phyloP scores from a whole-genome alignment of 2,113 vertebrate genomes.

The Ahaetulla prasina region DNA sequence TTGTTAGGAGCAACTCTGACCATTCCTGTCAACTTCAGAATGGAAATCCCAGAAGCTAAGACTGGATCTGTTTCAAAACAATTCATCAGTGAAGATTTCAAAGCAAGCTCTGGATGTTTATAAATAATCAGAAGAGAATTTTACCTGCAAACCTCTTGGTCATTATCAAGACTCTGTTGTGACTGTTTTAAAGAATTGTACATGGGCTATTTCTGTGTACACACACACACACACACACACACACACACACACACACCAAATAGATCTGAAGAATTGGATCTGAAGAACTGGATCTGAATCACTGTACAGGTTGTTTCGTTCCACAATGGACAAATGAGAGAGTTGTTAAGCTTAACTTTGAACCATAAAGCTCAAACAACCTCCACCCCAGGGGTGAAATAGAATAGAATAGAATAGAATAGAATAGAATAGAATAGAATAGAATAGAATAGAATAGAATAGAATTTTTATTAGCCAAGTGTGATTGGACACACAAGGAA shows the following conservation, averaged over 20 bases:
- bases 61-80: background rate
- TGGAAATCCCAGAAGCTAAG: background rate
- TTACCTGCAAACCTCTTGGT: background rate
- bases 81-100: background rate
- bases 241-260: no score
- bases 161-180: background rate
- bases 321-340: background rate
- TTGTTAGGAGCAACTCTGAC: background rate
- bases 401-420: no score
- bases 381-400: background rate
- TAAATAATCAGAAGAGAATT: background rate
- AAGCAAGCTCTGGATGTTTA: background rate
- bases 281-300: background rate
- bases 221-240: no score
- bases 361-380: background rate
- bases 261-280: no score
- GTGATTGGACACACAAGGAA: no score
- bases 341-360: background rate
- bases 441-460: no score
- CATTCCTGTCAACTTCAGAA: background rate
- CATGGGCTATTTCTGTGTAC: background rate
- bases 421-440: no score
- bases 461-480: no score
- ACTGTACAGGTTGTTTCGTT: background rate
- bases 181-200: background rate